Evolutionary conservation across 2,888 invertebrate genomes (phyloP).

Genomic region (Cerastis leucographa): DNA sequence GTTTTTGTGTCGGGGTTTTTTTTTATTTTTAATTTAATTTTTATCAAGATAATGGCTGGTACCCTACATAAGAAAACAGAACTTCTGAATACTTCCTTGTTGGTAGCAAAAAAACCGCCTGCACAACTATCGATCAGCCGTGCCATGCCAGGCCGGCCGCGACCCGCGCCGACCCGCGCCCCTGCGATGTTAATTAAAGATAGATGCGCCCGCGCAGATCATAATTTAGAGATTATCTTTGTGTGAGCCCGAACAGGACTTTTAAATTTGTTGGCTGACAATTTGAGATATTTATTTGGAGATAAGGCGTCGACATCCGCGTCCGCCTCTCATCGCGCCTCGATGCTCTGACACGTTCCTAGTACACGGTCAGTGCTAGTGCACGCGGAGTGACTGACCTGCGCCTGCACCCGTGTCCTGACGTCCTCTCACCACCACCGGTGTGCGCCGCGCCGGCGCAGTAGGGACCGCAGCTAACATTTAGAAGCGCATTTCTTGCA

Average conservation of each 20-base stretch:
- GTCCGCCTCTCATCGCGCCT: conserved; percentile 39
- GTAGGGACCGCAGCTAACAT: too few species aligned
- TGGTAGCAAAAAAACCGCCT: not conserved
- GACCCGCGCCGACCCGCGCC: conserved; percentile 6
- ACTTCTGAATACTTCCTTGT: conserved; percentile 8
- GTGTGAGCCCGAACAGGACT: conserved; percentile 74
- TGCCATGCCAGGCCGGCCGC: not conserved
- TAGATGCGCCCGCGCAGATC: conserved; percentile 74
- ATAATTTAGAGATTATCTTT: conserved; percentile 74
- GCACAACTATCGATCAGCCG: conserved; percentile 73
- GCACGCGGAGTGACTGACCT: conserved; percentile 55
- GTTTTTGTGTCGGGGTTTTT: too few species aligned
- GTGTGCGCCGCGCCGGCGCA: too few species aligned
- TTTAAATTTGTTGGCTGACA: conserved; percentile 80
- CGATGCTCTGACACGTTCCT: conserved; percentile 26
- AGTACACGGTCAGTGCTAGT: conserved; percentile 33
- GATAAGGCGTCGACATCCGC: conserved; percentile 70
- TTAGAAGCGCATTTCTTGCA: not conserved
- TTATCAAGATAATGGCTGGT: not conserved
- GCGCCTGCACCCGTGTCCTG: conserved; percentile 6
- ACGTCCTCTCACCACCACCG: not conserved
- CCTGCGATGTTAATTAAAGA: conserved; percentile 84
- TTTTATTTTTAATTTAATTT: too few species aligned
- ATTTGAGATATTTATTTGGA: conserved; percentile 75
- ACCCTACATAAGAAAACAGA: not conserved